Base-by-base conservation (phyloP, 2,113 vertebrate species). In the Trogon melanurus region DNA sequence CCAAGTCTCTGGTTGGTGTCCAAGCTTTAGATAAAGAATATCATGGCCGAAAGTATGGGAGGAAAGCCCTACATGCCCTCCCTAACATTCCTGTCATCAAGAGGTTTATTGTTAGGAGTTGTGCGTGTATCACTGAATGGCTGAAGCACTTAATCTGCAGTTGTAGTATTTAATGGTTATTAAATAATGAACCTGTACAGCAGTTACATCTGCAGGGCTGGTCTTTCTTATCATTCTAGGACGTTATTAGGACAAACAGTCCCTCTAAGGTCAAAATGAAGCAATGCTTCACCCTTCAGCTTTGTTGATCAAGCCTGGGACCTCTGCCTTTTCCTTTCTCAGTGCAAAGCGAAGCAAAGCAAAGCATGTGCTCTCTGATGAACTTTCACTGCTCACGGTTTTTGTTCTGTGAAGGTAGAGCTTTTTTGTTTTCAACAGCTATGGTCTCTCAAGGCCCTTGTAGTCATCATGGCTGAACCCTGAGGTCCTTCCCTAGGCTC, bases 1-100 rank as follows among this genome's bases (percentile, higher is more conserved):
- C 41, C 64, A 93, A 89, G 41, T 51, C 70, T 50, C 70, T 86
- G 61, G 11, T 86, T 91, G 76, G 67, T 48, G 41, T 81, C 65
- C 88, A 91, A 78, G 76, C n/a, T 71, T 60, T 86, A 72, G 85
- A 86, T 93, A 72, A 95, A 79, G 66, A 69, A 25, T 41, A 56
- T 64, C 22, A 16, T 47, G 78, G 61, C 34, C 79, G 69, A 71
- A 84, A 50, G 11, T 13, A 36, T 32, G 16, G 47, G 64, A 85
- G 72, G 69, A 80, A 93, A 93, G 75, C 38, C 70, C 38, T 79
- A 0, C 41, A 13, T 10, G 54, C 38, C 41, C 47, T 73, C 38
- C 75, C n/a, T 74, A 64, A 67, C 30, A 75, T 84, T 66, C 8
- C 60, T 89, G 0, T 80, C 36, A 25, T 27, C 29, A 29, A 85